Evolutionary conservation across 2,888 invertebrate species (phyloP).

Genomic region (Abrostola triplasia): DNA sequence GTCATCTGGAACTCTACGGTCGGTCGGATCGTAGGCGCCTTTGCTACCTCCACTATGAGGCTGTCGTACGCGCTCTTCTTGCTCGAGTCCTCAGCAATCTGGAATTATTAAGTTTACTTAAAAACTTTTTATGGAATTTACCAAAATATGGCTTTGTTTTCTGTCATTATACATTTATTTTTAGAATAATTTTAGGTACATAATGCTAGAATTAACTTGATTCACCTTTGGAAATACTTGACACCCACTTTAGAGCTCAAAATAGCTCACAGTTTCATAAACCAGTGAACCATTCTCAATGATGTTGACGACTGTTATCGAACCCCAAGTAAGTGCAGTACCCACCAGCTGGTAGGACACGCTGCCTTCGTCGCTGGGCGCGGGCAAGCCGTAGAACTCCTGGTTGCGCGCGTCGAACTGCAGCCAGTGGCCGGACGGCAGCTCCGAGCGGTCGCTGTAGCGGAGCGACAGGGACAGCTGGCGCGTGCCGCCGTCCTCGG

Average conservation of each 20-base stretch:
- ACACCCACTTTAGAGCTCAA: no score
- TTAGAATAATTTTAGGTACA: no score
- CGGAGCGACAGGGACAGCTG: slow-evolving; percentile 92
- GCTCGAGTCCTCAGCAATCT: slow-evolving; percentile 92
- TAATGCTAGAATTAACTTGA: no score
- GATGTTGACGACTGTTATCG: no score
- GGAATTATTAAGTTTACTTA: slow-evolving; percentile 38
- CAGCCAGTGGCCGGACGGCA: slow-evolving; percentile 93
- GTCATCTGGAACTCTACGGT: slow-evolving; percentile 95
- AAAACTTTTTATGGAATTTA: no score
- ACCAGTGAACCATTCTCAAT: no score
- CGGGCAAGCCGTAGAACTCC: slow-evolving; percentile 96
- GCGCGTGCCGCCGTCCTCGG: slow-evolving; percentile 93
- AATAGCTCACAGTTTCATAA: no score
- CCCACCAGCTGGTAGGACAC: slow-evolving; percentile 93
- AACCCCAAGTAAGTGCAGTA: background rate
- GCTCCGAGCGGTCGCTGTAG: slow-evolving; percentile 91
- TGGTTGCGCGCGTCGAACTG: slow-evolving; percentile 96
- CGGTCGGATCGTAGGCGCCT: slow-evolving; percentile 89
- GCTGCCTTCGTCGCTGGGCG: slow-evolving; percentile 91
- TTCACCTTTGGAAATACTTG: no score
- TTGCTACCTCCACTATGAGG: slow-evolving; percentile 92
- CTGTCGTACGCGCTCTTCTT: slow-evolving; percentile 94
- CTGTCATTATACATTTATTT: no score
- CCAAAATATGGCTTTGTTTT: no score